Percentiles rank a stretch among this genome's conserved stretches.
Conservation (phyloP, 92 coral and sea anemone genomes). For the Heliopora coerulea region DNA sequence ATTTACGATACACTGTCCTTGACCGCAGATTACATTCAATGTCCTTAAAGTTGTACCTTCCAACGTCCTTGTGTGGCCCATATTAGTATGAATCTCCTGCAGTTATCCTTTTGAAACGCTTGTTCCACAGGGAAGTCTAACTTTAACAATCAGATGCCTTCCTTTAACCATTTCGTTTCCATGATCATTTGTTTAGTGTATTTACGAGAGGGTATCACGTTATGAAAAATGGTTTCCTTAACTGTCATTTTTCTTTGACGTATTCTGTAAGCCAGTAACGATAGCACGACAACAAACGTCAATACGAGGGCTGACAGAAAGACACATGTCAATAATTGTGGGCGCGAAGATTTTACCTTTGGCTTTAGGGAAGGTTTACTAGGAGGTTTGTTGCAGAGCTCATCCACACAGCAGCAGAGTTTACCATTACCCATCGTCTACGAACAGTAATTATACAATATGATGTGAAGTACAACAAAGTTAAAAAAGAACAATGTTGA, state of each 20-base stretch:
- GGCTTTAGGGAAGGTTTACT: slow-evolving; percentile 2
- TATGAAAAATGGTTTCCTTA: slow-evolving; percentile 17
- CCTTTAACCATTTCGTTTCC: slow-evolving; percentile 41
- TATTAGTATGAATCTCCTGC: too few species aligned
- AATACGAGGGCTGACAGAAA: neutral
- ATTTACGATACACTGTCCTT: too few species aligned
- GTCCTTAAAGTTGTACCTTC: too few species aligned
- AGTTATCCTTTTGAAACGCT: too few species aligned
- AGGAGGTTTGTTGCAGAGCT: slow-evolving; percentile 14
- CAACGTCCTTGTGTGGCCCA: too few species aligned
- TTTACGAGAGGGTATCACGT: neutral
- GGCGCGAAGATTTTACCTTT: neutral
- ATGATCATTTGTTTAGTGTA: slow-evolving; percentile 25
- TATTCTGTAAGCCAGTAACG: slow-evolving; percentile 14
- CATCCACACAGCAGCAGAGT: slow-evolving; percentile 30
- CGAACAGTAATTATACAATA: too few species aligned
- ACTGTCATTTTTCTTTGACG: slow-evolving; percentile 17
- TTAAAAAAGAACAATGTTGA: too few species aligned
- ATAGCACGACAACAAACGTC: slow-evolving; percentile 7
- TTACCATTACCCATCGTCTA: too few species aligned
- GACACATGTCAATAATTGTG: slow-evolving; percentile 4
- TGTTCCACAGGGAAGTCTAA: neutral
- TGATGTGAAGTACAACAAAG: neutral
- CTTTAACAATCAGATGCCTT: slow-evolving; percentile 5
- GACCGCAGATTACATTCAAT: too few species aligned